Percentiles rank a stretch among this genome's conserved stretches.
phyloP scores from a whole-genome alignment of 1,140 invertebrate species.

The Lycorma delicatula region DNA sequence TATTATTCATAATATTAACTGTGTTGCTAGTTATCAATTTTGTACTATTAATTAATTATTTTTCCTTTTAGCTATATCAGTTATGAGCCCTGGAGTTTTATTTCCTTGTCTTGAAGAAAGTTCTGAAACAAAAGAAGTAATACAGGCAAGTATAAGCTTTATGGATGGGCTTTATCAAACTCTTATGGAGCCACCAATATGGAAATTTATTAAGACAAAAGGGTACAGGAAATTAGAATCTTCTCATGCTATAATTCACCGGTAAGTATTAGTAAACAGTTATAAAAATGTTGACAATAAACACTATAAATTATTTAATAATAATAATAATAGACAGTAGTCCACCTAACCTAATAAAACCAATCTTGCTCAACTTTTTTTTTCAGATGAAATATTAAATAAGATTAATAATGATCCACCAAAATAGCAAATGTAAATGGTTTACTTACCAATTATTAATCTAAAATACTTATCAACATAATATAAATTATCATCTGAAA shows the following conservation, averaged over 20 bases:
- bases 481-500: no score
- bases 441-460: no score
- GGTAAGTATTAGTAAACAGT: slow-evolving; percentile 18
- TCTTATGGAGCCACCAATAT: slow-evolving; percentile 35
- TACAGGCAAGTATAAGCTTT: slow-evolving; percentile 34
- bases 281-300: slow-evolving; percentile 12
- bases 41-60: no score
- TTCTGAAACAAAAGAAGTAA: neutral
- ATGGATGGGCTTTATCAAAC: slow-evolving; percentile 38
- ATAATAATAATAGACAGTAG: neutral
- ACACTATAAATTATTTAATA: no score
- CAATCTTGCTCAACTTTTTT: neutral
- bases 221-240: slow-evolving; percentile 35
- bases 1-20: neutral
- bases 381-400: no score
- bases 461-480: no score
- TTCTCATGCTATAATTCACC: slow-evolving; percentile 31
- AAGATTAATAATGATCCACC: no score
- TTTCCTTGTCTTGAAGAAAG: slow-evolving; percentile 26
- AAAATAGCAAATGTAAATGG: no score
- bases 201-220: slow-evolving; percentile 36
- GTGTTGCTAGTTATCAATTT: no score
- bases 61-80: slow-evolving; percentile 34
- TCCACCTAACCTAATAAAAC: neutral
- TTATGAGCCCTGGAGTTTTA: slow-evolving; percentile 33